phyloP scores from a whole-genome alignment of 2,113 vertebrate genomes.

The Crotalus tigris region DNA sequence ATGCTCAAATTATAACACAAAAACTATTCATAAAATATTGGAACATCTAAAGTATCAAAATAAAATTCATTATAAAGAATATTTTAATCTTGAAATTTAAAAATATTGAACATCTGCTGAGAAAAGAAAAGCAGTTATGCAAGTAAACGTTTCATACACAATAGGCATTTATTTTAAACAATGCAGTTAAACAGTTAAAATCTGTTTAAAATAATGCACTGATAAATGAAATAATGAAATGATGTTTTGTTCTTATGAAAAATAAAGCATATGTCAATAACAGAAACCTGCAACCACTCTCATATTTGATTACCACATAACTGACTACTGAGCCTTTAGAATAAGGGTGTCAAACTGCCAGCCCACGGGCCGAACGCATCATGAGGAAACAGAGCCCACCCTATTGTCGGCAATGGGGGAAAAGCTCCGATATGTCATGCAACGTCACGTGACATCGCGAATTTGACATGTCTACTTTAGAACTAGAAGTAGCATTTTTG shows the following conservation, averaged over 20 bases:
- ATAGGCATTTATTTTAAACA: conserved; percentile 7
- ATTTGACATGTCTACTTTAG: too few species aligned
- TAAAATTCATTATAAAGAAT: not conserved
- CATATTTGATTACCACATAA: not conserved
- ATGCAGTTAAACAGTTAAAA: not conserved
- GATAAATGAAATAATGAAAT: not conserved
- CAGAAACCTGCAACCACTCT: not conserved
- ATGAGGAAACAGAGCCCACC: too few species aligned
- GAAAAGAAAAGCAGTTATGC: not conserved
- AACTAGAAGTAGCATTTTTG: not conserved
- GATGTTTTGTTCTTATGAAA: not conserved
- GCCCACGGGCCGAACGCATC: too few species aligned
- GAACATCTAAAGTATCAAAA: not conserved
- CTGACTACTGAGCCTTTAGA: too few species aligned
- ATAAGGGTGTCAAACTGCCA: too few species aligned
- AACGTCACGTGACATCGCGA: too few species aligned
- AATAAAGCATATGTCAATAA: not conserved
- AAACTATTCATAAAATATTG: not conserved
- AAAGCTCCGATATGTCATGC: too few species aligned
- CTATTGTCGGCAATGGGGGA: too few species aligned
- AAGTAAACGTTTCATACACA: not conserved
- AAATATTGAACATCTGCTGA: not conserved
- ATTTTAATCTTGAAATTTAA: not conserved
- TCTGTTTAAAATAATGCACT: not conserved
- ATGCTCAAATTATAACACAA: not conserved